Evolutionary conservation across 2,888 invertebrate genomes (phyloP), one percentile per base, ranked within the genome.

Genomic region (Sphecodes monilicornis): DNA sequence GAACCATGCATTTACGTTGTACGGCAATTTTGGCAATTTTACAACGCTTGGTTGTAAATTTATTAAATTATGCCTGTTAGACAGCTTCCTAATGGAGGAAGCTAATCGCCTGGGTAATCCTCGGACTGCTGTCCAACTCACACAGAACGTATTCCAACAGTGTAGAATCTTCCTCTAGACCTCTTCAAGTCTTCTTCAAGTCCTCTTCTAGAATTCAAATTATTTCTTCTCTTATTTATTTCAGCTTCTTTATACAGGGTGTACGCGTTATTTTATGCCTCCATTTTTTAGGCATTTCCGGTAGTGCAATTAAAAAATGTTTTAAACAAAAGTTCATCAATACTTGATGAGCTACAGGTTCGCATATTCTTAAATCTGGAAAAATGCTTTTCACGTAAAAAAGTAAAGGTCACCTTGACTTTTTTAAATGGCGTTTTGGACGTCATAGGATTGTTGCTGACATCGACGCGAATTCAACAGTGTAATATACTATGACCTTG

Each of bases 21-120:
- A 60, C 60, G 29, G 60, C 26, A 60, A 60, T 60, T 60, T 60
- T 60, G 60, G 60, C 60, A 60, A 60, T 60, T 60, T 60, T 60
- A 60, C 60, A 60, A 29, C 29, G 60, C 6, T 5, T 2, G 29
- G 29, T 29, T 29, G 6, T 60, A 60, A 60, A 60, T 60, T 60
- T 29, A 60, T 60, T 60, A 60, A 60, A 60, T 60, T 60, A 60
- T 60, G 29, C 29, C 26, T 13, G 60, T 29, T 29, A 60, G 29
- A 60, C 60, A 60, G 60, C 60, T 29, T 29, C 60, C 16, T 60
- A 60, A 60, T 16, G 29, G 60, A 16, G 60, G 60, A 29, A 1
- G 60, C 60, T 60, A 60, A 60, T 60, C 60, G 29, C 60, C 26
- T 60, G 4, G 16, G 29, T 29, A 16, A 60, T 60, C 16, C 60